Percentiles rank a stretch among this genome's conserved stretches.
Evolutionary conservation across 2,113 vertebrate species (phyloP).

Genomic region (Sprattus sprattus): DNA sequence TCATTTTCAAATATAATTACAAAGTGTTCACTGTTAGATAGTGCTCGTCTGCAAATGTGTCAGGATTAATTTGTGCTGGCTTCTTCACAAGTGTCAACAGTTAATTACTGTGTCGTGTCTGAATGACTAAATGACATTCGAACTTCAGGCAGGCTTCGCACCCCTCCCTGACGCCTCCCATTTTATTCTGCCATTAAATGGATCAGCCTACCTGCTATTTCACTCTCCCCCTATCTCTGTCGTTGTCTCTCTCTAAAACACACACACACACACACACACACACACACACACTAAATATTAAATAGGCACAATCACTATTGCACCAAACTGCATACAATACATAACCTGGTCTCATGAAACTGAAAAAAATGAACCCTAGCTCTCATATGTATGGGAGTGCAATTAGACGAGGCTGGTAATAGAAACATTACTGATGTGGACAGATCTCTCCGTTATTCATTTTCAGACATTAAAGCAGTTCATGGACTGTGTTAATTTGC

Average conservation of each 20-base stretch:
- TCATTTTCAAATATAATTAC: conserved; percentile 99
- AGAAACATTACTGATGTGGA: conserved; percentile 72
- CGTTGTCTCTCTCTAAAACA: neutral
- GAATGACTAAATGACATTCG: conserved; percentile 98
- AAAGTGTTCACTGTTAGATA: conserved; percentile 99
- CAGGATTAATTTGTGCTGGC: conserved; percentile 99
- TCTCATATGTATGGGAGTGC: conserved; percentile 45
- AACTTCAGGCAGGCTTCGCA: conserved; percentile 85
- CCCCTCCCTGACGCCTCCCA: conserved; percentile 71
- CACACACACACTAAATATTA: conserved; percentile 45
- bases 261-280: neutral
- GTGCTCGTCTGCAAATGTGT: conserved; percentile 99
- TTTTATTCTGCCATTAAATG: conserved; percentile 71
- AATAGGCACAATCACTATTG: conserved; percentile 80
- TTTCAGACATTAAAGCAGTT: conserved; percentile 77
- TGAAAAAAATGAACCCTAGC: conserved; percentile 62
- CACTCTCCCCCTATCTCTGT: neutral
- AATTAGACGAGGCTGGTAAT: conserved; percentile 72
- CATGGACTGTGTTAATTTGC: conserved; percentile 78
- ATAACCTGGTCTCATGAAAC: conserved; percentile 75
- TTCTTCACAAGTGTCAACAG: conserved; percentile 99
- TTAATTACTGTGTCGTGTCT: conserved; percentile 99
- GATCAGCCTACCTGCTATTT: conserved; percentile 73
- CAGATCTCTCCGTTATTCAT: conserved; percentile 72
- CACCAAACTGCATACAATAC: conserved; percentile 82